These are phyloP conservation scores for Dromaius novaehollandiae DNA, from an alignment of 2,113 vertebrate species.

Conservation along the genomic window DNA sequence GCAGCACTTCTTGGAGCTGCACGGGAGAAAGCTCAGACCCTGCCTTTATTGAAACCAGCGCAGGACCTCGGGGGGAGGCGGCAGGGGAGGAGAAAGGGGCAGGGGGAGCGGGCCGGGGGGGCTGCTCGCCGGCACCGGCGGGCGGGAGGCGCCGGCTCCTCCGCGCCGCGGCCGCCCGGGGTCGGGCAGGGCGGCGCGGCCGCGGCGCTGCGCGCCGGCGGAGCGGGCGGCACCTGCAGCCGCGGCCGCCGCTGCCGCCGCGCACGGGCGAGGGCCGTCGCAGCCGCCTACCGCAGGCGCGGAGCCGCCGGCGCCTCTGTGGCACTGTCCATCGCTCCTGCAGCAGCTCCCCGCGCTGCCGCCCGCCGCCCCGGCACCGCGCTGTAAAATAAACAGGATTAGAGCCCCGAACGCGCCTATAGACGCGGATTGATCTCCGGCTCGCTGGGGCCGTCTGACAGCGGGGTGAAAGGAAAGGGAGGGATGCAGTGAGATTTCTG, in stretches of 20 bases:
- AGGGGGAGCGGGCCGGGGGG: neutral
- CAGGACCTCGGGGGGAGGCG: neutral
- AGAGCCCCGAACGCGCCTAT: fast-evolving
- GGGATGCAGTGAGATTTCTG: neutral
- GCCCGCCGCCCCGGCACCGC: neutral
- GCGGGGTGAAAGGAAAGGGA: neutral
- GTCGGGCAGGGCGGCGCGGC: neutral
- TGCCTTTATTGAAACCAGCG: slow-evolving; percentile 33
- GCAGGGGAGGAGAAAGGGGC: neutral
- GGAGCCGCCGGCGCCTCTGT: too few species aligned
- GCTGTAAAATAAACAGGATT: fast-evolving
- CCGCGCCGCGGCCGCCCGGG: neutral
- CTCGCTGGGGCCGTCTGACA: neutral
- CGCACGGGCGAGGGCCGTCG: too few species aligned
- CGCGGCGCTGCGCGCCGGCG: neutral
- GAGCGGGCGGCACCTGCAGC: neutral
- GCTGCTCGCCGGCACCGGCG: neutral
- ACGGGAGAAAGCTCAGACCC: neutral
- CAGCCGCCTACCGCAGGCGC: too few species aligned
- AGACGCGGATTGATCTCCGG: neutral
- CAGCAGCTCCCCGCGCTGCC: neutral
- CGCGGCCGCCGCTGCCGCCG: too few species aligned
- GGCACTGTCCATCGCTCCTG: too few species aligned
- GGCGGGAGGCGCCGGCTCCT: too few species aligned
- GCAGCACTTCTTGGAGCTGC: slow-evolving; percentile 12